phyloP scores from a whole-genome alignment of 2,113 vertebrate species.

The Murina feae region DNA sequence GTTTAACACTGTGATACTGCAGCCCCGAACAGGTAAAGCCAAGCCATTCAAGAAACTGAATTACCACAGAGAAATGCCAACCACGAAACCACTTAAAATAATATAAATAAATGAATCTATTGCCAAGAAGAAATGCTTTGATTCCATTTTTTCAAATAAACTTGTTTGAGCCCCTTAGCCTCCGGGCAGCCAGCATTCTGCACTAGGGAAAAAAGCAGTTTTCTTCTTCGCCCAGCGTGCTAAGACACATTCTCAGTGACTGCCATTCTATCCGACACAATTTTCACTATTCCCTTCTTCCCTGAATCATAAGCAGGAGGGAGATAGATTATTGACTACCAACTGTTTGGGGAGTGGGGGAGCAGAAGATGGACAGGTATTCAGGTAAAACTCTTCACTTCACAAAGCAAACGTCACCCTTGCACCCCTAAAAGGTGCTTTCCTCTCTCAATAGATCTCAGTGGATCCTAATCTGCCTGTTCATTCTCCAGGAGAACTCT shows the following conservation, averaged over 20 bases:
- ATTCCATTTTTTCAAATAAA: not conserved
- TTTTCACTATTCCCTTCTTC: not conserved
- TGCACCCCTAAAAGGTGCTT: not conserved
- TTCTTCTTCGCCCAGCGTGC: not conserved
- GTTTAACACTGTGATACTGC: not conserved
- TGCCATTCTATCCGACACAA: not conserved
- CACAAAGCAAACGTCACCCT: not conserved
- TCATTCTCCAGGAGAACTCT: not conserved
- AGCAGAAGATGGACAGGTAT: not conserved
- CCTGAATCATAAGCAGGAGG: not conserved
- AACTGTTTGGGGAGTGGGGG: not conserved
- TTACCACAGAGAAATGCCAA: not conserved
- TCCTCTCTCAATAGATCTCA: not conserved
- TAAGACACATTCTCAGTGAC: not conserved
- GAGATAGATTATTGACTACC: not conserved
- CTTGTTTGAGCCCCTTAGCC: not conserved
- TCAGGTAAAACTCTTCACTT: not conserved
- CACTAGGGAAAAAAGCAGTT: not conserved
- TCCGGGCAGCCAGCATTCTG: not conserved
- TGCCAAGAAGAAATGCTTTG: not conserved
- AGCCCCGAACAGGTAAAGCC: not conserved
- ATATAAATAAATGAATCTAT: not conserved
- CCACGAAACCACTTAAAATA: not conserved
- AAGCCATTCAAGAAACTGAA: not conserved
- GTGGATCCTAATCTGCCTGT: not conserved